phyloP scores from a whole-genome alignment of 2,113 vertebrate genomes.

The Siniperca chuatsi region DNA sequence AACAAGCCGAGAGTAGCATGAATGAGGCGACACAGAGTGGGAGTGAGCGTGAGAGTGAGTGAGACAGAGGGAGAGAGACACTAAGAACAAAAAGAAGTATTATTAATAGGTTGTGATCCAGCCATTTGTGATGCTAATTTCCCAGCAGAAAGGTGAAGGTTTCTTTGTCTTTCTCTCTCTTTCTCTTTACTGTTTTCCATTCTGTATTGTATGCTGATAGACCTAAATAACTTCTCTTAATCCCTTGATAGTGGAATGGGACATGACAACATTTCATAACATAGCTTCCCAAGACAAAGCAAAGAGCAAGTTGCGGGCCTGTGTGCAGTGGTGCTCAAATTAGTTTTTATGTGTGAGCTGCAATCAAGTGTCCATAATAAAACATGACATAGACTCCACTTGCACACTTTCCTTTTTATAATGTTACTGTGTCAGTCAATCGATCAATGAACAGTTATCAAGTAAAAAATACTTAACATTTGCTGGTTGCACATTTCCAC shows the following conservation, averaged over 20 bases:
- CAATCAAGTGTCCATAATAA: no score
- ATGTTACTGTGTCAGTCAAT: not conserved
- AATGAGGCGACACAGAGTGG: conserved; percentile 39
- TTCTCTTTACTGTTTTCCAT: not conserved
- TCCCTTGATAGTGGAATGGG: not conserved
- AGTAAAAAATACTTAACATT: not conserved
- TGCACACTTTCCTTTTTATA: no score
- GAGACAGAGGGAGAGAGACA: conserved; percentile 30
- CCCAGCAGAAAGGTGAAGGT: conserved; percentile 39
- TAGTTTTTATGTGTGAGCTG: no score
- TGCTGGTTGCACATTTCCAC: not conserved
- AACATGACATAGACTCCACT: not conserved
- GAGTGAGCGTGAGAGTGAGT: conserved; percentile 24
- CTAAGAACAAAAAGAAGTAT: conserved; percentile 59
- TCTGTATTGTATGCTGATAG: not conserved
- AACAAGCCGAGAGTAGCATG: conserved; percentile 50
- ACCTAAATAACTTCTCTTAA: not conserved
- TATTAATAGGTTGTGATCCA: conserved; percentile 64
- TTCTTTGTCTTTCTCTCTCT: conserved; percentile 7
- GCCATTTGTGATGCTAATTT: conserved; percentile 69
- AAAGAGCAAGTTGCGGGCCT: not conserved
- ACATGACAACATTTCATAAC: not conserved
- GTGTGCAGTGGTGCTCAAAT: not conserved
- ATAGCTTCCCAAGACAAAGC: not conserved
- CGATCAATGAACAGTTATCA: not conserved